These are phyloP conservation scores for Coregonus suidteri DNA, from an alignment of 2,797 vertebrate species.

Conservation along the genomic window DNA sequence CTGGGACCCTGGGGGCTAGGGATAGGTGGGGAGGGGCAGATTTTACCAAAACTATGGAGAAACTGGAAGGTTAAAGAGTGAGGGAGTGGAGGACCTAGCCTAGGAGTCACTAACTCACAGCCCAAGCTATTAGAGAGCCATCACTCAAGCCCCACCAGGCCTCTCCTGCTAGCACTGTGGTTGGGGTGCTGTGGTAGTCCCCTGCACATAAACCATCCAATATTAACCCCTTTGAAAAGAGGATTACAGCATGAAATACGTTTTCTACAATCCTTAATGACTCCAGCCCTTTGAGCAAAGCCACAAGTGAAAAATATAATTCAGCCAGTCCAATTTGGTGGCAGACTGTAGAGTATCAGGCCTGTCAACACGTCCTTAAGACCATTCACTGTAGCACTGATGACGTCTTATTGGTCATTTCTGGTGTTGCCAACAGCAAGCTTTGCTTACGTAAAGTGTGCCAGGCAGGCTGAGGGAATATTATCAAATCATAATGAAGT, in stretches of 20 bases:
- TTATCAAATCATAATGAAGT: constrained; percentile 59
- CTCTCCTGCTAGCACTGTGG: not conserved
- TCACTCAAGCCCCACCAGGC: not conserved
- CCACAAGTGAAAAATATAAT: constrained; percentile 33
- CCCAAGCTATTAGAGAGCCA: constrained; percentile 25
- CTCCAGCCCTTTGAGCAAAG: constrained; percentile 38
- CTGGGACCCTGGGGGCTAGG: constrained; percentile 21
- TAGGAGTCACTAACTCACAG: not conserved
- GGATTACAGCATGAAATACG: constrained; percentile 31
- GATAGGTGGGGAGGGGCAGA: constrained; percentile 23
- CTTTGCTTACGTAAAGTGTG: constrained; percentile 39
- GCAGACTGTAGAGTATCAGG: constrained; percentile 48
- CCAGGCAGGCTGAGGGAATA: constrained; percentile 35
- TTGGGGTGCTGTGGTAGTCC: constrained; percentile 32
- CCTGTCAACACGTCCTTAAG: constrained; percentile 60
- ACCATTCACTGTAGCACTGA: constrained; percentile 43
- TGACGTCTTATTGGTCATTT: constrained; percentile 35
- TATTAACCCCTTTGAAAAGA: constrained; percentile 24
- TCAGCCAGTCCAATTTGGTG: constrained; percentile 27
- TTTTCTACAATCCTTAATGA: constrained; percentile 38
- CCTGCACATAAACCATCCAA: constrained; percentile 49
- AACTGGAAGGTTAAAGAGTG: constrained; percentile 3
- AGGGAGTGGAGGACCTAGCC: constrained; percentile 14
- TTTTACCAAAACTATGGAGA: constrained; percentile 24
- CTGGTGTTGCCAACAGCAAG: constrained; percentile 49